phyloP scores from a whole-genome alignment of 2,888 invertebrate species.

The Trissolcus brochymenae region DNA sequence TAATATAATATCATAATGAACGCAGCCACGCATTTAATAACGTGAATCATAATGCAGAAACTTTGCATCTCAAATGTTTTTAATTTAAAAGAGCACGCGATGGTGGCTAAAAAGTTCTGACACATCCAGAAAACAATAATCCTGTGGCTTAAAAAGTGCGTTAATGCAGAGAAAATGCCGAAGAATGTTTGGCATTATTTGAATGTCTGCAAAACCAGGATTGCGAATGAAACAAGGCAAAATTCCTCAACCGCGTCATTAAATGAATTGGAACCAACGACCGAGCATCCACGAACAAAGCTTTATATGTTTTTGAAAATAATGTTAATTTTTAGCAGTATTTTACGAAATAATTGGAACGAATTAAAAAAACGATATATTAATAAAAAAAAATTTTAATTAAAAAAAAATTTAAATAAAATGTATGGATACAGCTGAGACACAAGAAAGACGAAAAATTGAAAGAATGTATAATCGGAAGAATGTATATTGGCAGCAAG shows the following conservation, averaged over 20 bases:
- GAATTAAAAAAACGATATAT: too few relatives aligned
- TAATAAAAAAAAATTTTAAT: too few relatives aligned
- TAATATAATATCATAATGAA: too few relatives aligned
- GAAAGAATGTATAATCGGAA: neutral
- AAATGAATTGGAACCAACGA: constrained; percentile 47
- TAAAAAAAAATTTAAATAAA: neutral
- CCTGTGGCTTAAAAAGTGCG: constrained; percentile 8
- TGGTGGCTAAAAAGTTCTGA: constrained; percentile 13
- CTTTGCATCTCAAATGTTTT: too few relatives aligned
- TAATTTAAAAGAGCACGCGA: neutral
- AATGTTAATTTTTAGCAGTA: constrained; percentile 17
- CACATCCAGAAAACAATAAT: constrained; percentile 20
- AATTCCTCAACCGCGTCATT: constrained; percentile 47
- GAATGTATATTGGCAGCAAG: constrained; percentile 19
- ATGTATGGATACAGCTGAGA: too few relatives aligned
- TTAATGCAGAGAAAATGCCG: constrained; percentile 23
- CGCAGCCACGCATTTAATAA: too few relatives aligned
- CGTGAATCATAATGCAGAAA: too few relatives aligned
- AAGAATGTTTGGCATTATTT: constrained; percentile 38
- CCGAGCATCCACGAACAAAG: constrained; percentile 35
- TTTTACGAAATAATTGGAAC: too few relatives aligned
- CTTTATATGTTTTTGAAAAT: constrained; percentile 28
- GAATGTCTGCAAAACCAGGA: constrained; percentile 23
- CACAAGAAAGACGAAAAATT: neutral
- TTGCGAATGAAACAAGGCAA: constrained; percentile 31